Evolutionary conservation across 2,113 vertebrate species (phyloP).

Genomic region (Cyphomyrus plagiostoma): DNA sequence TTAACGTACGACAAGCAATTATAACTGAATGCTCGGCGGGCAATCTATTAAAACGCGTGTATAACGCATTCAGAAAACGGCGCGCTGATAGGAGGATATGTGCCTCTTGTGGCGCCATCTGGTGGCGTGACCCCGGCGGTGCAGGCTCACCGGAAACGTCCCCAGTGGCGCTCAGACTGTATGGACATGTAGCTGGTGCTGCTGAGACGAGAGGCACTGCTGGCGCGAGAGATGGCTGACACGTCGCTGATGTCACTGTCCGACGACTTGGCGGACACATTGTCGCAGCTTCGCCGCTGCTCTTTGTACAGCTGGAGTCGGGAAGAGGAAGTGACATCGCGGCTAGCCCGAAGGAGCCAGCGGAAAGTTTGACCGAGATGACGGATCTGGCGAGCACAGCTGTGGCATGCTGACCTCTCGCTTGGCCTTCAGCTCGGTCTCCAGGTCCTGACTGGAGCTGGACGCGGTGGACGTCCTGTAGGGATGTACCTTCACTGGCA

Average conservation of each 20-base stretch:
- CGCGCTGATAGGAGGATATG: background rate
- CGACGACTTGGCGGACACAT: constrained; percentile 88
- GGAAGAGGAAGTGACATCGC: background rate
- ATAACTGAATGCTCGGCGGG: background rate
- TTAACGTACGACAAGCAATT: background rate
- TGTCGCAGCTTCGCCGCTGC: constrained; percentile 89
- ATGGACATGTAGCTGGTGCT: constrained; percentile 99
- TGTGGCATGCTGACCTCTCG: constrained; percentile 52
- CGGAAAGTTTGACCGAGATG: background rate
- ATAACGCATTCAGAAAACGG: background rate
- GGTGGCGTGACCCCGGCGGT: background rate
- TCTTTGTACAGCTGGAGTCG: constrained; percentile 72
- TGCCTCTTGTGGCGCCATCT: background rate
- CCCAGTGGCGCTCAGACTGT: constrained; percentile 87
- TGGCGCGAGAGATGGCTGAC: constrained; percentile 96
- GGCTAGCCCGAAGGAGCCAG: background rate
- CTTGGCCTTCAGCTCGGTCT: constrained; percentile 75
- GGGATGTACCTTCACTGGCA: constrained; percentile 86
- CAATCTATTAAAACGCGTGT: background rate
- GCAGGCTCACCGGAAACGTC: constrained; percentile 82
- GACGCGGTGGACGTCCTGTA: constrained; percentile 83
- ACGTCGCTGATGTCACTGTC: constrained; percentile 96
- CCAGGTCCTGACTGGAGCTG: constrained; percentile 81
- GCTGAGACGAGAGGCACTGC: constrained; percentile 99
- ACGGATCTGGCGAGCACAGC: background rate